A percentile compares a stretch with the other conserved stretches of the same genome.
Conservation (phyloP, 2,113 vertebrate genomes). For the Halichoerus grypus region DNA sequence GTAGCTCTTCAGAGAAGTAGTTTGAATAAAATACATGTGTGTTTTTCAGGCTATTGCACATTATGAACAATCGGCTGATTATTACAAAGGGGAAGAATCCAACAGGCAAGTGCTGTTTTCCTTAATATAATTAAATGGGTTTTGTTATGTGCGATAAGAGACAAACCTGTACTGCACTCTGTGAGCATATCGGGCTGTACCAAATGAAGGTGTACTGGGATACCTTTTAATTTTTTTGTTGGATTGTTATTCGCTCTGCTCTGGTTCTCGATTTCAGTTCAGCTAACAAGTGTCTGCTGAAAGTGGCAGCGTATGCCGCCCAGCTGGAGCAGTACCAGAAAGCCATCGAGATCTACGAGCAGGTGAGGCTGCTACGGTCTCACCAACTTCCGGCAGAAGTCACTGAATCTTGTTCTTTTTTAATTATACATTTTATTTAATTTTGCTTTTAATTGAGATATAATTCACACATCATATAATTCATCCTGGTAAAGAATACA, state of each 20-base stretch:
- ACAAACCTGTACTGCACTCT: fast-evolving
- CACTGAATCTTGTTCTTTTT: background rate
- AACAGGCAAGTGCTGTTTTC: constrained; percentile 91
- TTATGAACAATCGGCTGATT: constrained; percentile 99
- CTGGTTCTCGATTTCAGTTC: constrained; percentile 88
- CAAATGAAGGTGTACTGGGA: background rate
- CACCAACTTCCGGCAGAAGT: background rate
- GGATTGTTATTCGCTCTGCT: background rate
- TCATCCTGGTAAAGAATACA: background rate
- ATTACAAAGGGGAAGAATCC: constrained; percentile 99
- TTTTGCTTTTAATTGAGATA: background rate
- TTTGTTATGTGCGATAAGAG: background rate
- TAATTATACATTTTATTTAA: background rate
- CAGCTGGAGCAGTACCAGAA: constrained; percentile 99
- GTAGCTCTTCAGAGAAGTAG: background rate
- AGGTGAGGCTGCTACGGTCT: constrained; percentile 87
- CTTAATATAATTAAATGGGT: background rate
- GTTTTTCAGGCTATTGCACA: constrained; percentile 96
- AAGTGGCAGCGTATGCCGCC: constrained; percentile 96
- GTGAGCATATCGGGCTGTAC: fast-evolving
- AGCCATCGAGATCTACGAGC: constrained; percentile 98
- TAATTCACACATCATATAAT: background rate
- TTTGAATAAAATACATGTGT: constrained; percentile 19
- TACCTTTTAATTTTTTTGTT: background rate
- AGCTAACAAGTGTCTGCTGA: constrained; percentile 99